phyloP scores from a whole-genome alignment of 2,888 invertebrate species.

The Tortricodes alternella region DNA sequence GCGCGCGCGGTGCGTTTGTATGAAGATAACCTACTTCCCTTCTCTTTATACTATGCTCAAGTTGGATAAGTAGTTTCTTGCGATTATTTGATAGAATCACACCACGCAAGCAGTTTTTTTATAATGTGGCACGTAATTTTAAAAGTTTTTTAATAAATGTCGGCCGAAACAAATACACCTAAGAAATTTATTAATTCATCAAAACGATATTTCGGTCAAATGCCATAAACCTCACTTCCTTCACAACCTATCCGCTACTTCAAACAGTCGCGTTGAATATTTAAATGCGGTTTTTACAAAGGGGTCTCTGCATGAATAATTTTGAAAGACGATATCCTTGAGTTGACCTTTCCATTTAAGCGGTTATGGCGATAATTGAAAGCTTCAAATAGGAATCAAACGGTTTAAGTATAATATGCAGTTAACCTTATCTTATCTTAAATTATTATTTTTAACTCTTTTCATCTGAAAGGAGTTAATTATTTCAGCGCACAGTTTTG shows the following conservation, averaged over 20 bases:
- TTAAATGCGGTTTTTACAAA: conserved; percentile 29
- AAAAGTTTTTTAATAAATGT: background rate
- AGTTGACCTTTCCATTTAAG: background rate
- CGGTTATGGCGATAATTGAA: background rate
- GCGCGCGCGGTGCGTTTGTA: too few species aligned
- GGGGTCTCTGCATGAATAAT: conserved; percentile 28
- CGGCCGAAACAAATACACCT: background rate
- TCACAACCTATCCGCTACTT: too few species aligned
- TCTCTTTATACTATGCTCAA: too few species aligned
- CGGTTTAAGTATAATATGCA: too few species aligned
- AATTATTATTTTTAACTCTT: too few species aligned
- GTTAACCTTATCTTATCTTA: too few species aligned
- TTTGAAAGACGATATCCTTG: conserved; percentile 13
- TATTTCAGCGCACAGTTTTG: too few species aligned
- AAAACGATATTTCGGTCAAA: conserved; percentile 17
- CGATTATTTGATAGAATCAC: too few species aligned
- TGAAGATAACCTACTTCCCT: too few species aligned
- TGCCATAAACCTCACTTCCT: background rate
- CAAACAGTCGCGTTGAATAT: conserved; percentile 20
- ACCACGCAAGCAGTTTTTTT: background rate
- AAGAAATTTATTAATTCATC: conserved; percentile 17
- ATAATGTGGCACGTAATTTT: too few species aligned
- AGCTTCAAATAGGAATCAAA: background rate
- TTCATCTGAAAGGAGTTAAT: too few species aligned
- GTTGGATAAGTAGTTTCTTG: too few species aligned